Evolutionary conservation across 2,888 invertebrate genomes (phyloP).

Genomic region (Eupeodes latifasciatus): DNA sequence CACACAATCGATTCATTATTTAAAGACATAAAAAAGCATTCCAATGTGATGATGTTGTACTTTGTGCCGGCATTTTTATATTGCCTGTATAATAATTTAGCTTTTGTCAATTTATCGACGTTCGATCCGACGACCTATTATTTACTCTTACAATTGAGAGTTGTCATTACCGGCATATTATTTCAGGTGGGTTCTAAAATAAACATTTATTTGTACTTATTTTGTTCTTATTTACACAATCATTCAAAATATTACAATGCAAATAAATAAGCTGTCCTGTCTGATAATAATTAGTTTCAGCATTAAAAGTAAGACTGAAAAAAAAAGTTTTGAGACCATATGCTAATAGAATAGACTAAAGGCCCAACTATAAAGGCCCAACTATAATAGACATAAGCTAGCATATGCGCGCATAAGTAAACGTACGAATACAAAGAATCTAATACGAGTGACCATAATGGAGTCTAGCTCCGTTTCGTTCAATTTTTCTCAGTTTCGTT

Average conservation of each 20-base stretch:
- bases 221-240: no score
- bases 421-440: no score
- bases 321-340: neutral
- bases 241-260: neutral
- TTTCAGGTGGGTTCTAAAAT: constrained; percentile 89
- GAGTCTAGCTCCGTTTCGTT: no score
- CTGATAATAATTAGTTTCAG: neutral
- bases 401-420: no score
- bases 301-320: neutral
- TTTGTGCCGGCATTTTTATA: constrained; percentile 96
- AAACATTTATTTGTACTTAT: constrained; percentile 4
- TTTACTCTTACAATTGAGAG: constrained; percentile 94
- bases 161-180: constrained; percentile 95
- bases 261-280: neutral
- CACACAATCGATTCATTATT: constrained; percentile 79
- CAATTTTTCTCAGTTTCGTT: no score
- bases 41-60: constrained; percentile 90
- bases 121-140: constrained; percentile 98
- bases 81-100: constrained; percentile 96
- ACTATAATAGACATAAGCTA: no score
- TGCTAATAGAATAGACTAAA: neutral
- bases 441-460: no score
- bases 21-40: constrained; percentile 85
- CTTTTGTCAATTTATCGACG: constrained; percentile 94
- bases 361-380: no score